Evolutionary conservation across 2,888 invertebrate species (phyloP).

Genomic region (Julus scandinavius): DNA sequence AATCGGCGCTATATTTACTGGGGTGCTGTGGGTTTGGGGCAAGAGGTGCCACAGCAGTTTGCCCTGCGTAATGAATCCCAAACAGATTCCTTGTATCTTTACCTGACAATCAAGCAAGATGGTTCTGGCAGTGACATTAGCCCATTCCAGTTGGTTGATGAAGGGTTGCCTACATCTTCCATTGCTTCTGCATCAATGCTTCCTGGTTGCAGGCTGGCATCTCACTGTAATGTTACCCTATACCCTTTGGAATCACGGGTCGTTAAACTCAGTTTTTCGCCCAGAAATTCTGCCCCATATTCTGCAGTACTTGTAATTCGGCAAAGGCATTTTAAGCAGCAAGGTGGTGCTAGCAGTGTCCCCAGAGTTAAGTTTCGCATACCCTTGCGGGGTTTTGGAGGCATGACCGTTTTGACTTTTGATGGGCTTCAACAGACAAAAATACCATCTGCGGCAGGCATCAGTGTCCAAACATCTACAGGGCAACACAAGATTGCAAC

Average conservation of each 20-base stretch:
- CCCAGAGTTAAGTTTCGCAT: not conserved
- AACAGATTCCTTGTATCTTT: not conserved
- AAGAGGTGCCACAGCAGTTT: not conserved
- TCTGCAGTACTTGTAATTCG: constrained; percentile 3
- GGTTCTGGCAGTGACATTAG: not conserved
- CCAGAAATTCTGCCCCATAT: not conserved
- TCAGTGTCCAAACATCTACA: not conserved
- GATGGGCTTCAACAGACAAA: constrained; percentile 1
- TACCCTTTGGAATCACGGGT: not conserved
- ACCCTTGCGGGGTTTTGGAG: constrained; percentile 28
- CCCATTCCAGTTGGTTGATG: not conserved
- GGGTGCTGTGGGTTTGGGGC: not conserved
- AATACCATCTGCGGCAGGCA: not conserved
- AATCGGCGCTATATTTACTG: constrained; percentile 37
- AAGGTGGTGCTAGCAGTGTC: not conserved
- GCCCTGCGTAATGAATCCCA: not conserved
- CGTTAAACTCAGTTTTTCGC: not conserved
- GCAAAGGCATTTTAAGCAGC: not conserved
- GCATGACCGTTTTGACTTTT: not conserved
- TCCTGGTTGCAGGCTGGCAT: not conserved
- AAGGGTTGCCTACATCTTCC: not conserved
- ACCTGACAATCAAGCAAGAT: not conserved
- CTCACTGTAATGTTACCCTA: not conserved
- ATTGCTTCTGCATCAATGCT: not conserved
- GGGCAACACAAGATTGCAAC: not conserved